Evolutionary conservation across 2,888 invertebrate genomes (phyloP).

Genomic region (Parnassius mnemosyne): DNA sequence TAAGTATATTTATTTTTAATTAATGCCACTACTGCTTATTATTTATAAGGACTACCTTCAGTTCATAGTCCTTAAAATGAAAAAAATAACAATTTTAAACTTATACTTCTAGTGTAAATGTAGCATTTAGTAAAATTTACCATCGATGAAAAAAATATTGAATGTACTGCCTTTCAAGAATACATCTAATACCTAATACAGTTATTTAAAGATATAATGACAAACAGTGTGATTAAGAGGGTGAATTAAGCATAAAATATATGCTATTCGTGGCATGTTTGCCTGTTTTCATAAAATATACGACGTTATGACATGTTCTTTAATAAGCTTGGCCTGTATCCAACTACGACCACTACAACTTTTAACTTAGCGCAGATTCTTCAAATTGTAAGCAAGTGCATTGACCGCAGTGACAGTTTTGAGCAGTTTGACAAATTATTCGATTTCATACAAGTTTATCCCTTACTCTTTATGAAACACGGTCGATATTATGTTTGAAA

Average conservation of each 20-base stretch:
- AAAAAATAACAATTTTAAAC: too few relatives aligned
- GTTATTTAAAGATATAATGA: too few relatives aligned
- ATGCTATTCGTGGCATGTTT: constrained; percentile 7
- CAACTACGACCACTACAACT: constrained; percentile 36
- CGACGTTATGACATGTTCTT: constrained; percentile 23
- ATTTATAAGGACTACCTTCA: too few relatives aligned
- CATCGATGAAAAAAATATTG: too few relatives aligned
- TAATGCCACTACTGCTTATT: too few relatives aligned
- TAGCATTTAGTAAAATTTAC: too few relatives aligned
- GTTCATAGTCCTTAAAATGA: too few relatives aligned
- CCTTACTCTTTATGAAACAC: not conserved
- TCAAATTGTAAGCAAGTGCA: constrained; percentile 29
- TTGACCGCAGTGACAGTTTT: constrained; percentile 24
- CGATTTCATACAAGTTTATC: not conserved
- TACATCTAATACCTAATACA: too few relatives aligned
- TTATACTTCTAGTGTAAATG: too few relatives aligned
- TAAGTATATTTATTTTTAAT: too few relatives aligned
- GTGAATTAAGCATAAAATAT: not conserved
- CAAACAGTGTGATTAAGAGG: too few relatives aligned
- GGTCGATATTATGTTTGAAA: constrained; percentile 1
- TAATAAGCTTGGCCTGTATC: constrained; percentile 34
- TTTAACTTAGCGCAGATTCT: constrained; percentile 35
- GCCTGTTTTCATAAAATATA: constrained; percentile 18
- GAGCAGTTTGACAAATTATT: constrained; percentile 15
- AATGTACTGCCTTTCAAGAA: too few relatives aligned